Conservation (phyloP, 2,797 vertebrate species). For the Sebastiscus tertius region DNA sequence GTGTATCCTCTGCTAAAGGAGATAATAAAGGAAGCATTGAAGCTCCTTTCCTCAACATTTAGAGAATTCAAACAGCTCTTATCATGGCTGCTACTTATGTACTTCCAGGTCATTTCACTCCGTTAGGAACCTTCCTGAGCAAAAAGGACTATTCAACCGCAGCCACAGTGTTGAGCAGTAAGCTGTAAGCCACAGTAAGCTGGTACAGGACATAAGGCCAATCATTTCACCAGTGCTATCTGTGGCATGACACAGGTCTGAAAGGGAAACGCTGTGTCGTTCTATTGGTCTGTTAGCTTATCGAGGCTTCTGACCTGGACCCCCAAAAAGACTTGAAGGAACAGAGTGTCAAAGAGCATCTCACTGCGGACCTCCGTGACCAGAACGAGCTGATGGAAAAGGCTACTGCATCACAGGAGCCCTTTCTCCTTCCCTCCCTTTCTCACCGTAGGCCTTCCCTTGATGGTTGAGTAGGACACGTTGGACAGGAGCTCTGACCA, state of each 20-base stretch:
- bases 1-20: no score
- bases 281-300: neutral
- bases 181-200: no score
- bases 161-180: no score
- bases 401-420: neutral
- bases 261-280: neutral
- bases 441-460: slow-evolving; percentile 76
- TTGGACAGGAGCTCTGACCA: slow-evolving; percentile 83
- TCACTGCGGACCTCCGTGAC: neutral
- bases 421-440: no score
- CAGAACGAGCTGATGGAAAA: neutral
- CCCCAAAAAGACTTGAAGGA: neutral
- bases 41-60: no score
- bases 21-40: no score
- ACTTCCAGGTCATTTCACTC: no score
- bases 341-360: neutral
- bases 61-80: no score
- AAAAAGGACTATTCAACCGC: no score
- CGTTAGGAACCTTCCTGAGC: no score
- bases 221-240: neutral
- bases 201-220: neutral
- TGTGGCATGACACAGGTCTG: neutral
- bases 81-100: no score
- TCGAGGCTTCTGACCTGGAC: neutral
- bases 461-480: slow-evolving; percentile 77